Base-by-base conservation (phyloP, 2,888 invertebrate species). In the Elmis aenea region DNA sequence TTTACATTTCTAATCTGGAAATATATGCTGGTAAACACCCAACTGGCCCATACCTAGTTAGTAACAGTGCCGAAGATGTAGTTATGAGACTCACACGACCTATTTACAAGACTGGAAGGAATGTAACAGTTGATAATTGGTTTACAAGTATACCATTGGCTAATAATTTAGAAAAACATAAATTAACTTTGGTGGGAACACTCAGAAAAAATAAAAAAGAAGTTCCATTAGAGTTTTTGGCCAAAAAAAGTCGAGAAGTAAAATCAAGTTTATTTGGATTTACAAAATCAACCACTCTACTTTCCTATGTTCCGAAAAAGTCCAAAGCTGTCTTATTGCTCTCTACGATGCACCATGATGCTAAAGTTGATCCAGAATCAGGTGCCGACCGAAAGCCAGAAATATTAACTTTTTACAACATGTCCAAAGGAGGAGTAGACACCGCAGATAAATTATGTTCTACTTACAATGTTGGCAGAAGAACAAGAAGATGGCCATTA, bases 121-220 rank as follows among this genome's bases (percentile, higher is more conserved):
- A 46, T 20, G 26, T 43, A 5, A 46, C 42, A 16, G 14, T 38
- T 5, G 45, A 45, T 21, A 42, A 40, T 14, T 45, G 40, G 37
- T 47, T 46, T 10, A 44, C 41, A n/a, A 23, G 16, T 14, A 2
- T 13, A 13, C 16, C n/a, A 26, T 13, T 37, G 8, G 26, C 22
- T 5, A 16, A 15, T 18, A 30, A 22, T 15, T 31, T 46, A 13
- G 20, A 33, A n/a, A 11, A 31, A 24, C 26, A 37, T 18, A 36
- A 34, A 28, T 28, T 42, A 13, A 46, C 37, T 24, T 31, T 31
- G 8, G 22, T 42, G 18, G 39, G 36, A 5, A 42, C 45, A 18
- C 23, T 42, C 13, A 20, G 37, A 11, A 42, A 42, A 42, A 42
- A 36, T 30, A 42, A 41, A 35, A 23, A 30, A 34, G 32, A 32